Conservation (phyloP, 92 coral and sea anemone genomes). For the Desmophyllum pertusum region DNA sequence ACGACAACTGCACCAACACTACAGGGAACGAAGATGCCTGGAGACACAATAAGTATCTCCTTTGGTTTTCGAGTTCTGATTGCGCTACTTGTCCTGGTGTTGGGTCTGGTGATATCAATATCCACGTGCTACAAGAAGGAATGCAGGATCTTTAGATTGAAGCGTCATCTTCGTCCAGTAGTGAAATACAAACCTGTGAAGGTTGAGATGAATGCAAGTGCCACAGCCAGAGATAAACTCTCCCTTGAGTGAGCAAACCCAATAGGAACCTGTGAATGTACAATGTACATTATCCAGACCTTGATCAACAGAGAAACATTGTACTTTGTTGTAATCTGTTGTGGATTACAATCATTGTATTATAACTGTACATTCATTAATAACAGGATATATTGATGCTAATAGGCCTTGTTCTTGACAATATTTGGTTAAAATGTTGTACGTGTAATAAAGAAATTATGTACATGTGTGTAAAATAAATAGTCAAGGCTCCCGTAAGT, state of each 20-base stretch:
- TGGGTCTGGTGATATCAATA: slow-evolving; percentile 71
- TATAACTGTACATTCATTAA: no score
- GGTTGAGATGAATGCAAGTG: slow-evolving; percentile 78
- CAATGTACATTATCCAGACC: neutral
- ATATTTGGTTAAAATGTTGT: no score
- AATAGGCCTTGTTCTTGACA: no score
- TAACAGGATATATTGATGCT: no score
- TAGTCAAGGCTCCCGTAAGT: no score
- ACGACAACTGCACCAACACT: slow-evolving; percentile 30
- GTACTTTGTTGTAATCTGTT: no score
- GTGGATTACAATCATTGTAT: no score
- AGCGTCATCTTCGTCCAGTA: slow-evolving; percentile 59
- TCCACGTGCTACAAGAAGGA: slow-evolving; percentile 87
- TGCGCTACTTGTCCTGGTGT: slow-evolving; percentile 63
- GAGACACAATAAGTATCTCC: slow-evolving; percentile 86
- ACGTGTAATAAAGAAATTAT: no score
- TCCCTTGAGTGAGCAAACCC: slow-evolving; percentile 16
- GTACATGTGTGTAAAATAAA: no score
- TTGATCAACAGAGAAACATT: neutral
- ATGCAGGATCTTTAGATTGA: slow-evolving; percentile 64
- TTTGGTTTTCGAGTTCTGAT: slow-evolving; percentile 78
- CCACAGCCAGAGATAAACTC: slow-evolving; percentile 27
- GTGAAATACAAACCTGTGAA: slow-evolving; percentile 83
- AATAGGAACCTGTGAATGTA: slow-evolving; percentile 22
- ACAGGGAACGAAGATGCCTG: slow-evolving; percentile 58